phyloP scores from a whole-genome alignment of 2,888 invertebrate genomes.

The Deilephila elpenor region DNA sequence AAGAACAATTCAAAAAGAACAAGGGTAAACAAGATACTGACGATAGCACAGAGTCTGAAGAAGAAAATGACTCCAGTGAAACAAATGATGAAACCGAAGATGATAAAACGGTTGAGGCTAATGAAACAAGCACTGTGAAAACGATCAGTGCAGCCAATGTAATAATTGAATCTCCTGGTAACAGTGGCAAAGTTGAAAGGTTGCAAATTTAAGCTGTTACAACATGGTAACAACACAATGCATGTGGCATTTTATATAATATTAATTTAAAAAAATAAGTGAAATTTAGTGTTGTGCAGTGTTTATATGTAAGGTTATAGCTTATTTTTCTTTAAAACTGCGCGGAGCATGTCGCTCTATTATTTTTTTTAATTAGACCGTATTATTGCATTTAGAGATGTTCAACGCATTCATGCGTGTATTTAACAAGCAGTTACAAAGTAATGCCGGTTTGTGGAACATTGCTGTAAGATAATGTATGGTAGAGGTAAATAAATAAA shows the following conservation, averaged over 20 bases:
- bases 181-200: constrained; percentile 75
- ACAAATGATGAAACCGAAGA: constrained; percentile 44
- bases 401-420: not conserved
- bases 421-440: not conserved
- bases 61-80: constrained; percentile 59
- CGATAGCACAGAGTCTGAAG: constrained; percentile 60
- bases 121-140: constrained; percentile 41
- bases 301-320: not conserved
- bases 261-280: not conserved
- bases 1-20: constrained; percentile 90
- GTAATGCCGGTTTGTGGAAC: not conserved
- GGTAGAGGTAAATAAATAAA: constrained; percentile 5
- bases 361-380: constrained; percentile 6
- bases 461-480: not conserved
- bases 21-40: constrained; percentile 76
- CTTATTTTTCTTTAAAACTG: not conserved
- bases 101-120: constrained; percentile 47
- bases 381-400: constrained; percentile 10
- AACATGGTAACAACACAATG: not conserved
- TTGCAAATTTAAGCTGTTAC: constrained; percentile 46
- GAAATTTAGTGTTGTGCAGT: not conserved
- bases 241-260: not conserved
- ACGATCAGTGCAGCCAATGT: constrained; percentile 68
- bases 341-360: not conserved
- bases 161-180: constrained; percentile 68